A percentile compares a stretch with the other conserved stretches of the same genome.
phyloP scores from a whole-genome alignment of 2,797 vertebrate species.

The Pipistrellus pygmaeus region DNA sequence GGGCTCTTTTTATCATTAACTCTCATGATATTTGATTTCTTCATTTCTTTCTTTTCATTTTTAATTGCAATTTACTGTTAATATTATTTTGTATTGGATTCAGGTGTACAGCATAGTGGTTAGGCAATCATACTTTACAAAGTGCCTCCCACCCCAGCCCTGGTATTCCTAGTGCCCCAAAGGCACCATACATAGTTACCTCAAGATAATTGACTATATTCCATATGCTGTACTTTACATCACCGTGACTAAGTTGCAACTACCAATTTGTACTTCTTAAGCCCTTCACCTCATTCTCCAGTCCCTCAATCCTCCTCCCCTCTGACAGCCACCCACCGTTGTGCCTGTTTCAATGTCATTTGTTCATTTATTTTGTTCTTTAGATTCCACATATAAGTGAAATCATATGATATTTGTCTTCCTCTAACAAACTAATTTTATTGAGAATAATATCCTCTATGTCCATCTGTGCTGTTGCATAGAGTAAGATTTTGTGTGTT shows the following conservation, averaged over 20 bases:
- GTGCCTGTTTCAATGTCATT: not conserved
- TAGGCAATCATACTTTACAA: not conserved
- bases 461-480: not conserved
- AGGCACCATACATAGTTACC: not conserved
- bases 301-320: too few relatives aligned
- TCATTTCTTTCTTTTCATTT: not conserved
- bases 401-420: not conserved
- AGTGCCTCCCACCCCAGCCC: accelerated
- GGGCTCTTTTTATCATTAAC: not conserved
- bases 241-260: not conserved
- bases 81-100: not conserved
- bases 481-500: not conserved
- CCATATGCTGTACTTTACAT: not conserved
- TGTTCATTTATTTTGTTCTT: not conserved
- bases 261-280: not conserved
- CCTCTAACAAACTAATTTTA: not conserved
- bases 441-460: not conserved
- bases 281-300: not conserved
- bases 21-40: not conserved
- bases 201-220: not conserved
- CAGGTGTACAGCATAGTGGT: not conserved
- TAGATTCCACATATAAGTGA: not conserved
- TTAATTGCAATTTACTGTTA: not conserved
- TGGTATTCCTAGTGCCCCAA: not conserved
- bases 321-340: not conserved